These are phyloP conservation scores for Volucella inflata DNA, from an alignment of 2,888 invertebrate genomes.

Conservation along the genomic window DNA sequence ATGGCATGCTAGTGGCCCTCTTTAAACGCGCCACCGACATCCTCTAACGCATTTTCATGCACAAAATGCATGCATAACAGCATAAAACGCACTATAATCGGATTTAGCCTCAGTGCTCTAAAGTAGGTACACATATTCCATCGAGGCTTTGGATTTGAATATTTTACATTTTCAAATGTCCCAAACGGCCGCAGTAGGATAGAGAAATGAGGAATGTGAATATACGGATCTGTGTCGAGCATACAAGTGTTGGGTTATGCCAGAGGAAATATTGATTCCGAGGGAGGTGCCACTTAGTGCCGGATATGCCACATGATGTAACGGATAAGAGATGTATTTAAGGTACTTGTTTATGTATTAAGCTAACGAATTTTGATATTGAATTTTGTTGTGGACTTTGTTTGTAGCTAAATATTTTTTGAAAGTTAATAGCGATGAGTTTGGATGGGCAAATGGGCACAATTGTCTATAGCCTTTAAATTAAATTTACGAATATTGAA, in stretches of 20 bases:
- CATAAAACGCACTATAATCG: conserved; percentile 17
- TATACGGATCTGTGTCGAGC: not conserved
- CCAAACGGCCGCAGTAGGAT: not conserved
- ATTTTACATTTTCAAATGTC: conserved; percentile 43
- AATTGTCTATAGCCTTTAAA: no score
- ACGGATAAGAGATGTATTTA: not conserved
- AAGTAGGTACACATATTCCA: conserved; percentile 27
- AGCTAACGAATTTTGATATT: no score
- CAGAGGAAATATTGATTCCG: conserved; percentile 57
- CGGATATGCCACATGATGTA: conserved; percentile 45
- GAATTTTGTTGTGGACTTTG: no score
- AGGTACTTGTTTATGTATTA: no score
- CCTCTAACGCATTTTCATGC: conserved; percentile 52
- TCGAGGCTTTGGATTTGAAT: conserved; percentile 36
- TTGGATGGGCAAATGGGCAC: no score
- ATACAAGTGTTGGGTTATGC: conserved; percentile 38
- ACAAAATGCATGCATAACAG: no score
- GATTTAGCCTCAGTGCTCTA: conserved; percentile 13
- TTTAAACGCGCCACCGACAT: conserved; percentile 24
- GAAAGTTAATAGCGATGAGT: no score
- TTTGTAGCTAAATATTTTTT: no score
- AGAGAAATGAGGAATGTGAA: not conserved
- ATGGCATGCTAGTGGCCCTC: conserved; percentile 24
- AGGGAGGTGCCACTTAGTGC: conserved; percentile 52
- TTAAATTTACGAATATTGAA: no score